Percentiles rank a stretch among this genome's conserved stretches.
Conservation (phyloP, 2,888 invertebrate genomes). For the Acleris literana region DNA sequence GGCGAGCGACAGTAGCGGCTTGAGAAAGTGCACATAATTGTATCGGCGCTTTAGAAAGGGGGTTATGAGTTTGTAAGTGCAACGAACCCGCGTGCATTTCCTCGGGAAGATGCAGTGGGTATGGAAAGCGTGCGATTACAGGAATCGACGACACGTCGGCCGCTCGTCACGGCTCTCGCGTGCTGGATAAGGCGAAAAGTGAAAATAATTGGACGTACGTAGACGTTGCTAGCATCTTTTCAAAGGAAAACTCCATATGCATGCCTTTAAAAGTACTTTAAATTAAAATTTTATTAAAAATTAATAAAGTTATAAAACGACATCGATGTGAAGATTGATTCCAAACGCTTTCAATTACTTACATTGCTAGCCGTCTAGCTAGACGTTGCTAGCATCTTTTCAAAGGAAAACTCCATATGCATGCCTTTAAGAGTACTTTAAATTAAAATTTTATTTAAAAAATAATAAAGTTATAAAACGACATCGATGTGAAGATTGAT, state of each 20-base stretch:
- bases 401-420: conserved; percentile 2
- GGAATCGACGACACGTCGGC: conserved; percentile 63
- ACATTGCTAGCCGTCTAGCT: no score
- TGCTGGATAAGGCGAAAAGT: conserved; percentile 70
- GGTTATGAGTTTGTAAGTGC: conserved; percentile 84
- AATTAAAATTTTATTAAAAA: no score
- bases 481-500: not conserved
- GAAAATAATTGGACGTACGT: conserved; percentile 57
- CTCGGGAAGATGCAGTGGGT: conserved; percentile 76
- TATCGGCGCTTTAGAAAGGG: conserved; percentile 83
- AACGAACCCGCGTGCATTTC: conserved; percentile 81
- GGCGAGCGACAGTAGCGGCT: conserved; percentile 82
- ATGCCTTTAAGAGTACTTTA: not conserved
- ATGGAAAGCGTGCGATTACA: conserved; percentile 78
- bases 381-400: conserved; percentile 3
- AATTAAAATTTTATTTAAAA: no score
- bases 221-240: conserved; percentile 3
- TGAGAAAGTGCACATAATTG: conserved; percentile 84
- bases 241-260: conserved; percentile 2
- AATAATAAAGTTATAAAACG: no score
- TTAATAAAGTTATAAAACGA: no score
- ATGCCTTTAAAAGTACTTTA: not conserved
- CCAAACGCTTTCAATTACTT: not conserved
- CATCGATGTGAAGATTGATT: not conserved
- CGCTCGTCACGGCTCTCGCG: conserved; percentile 59